Conservation (phyloP, 2,797 vertebrate species). For the Coilia nasus region DNA sequence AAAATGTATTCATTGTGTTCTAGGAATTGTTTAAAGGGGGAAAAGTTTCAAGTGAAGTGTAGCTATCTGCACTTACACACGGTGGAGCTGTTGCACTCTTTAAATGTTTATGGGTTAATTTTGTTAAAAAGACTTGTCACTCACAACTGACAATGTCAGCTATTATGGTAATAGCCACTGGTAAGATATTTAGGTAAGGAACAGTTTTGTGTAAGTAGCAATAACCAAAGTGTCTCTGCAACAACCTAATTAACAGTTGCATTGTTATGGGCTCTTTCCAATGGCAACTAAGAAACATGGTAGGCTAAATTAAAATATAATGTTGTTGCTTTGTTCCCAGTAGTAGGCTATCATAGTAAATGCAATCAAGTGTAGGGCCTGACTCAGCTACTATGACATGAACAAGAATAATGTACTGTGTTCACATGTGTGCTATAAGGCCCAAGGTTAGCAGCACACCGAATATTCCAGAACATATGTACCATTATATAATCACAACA, state of each 20-base stretch:
- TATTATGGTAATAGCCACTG: too few species aligned
- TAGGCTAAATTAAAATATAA: not conserved
- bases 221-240: too few species aligned
- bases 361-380: not conserved
- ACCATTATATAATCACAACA: not conserved
- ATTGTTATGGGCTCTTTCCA: not conserved
- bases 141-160: too few species aligned
- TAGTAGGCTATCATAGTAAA: not conserved
- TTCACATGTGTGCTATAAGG: not conserved
- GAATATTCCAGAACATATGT: not conserved
- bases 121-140: too few species aligned
- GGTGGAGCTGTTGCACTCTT: constrained; percentile 15
- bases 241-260: too few species aligned
- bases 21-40: not conserved
- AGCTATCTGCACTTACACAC: not conserved
- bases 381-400: not conserved
- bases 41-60: not conserved
- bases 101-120: too few species aligned
- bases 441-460: too few species aligned
- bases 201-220: too few species aligned
- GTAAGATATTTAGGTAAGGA: too few species aligned
- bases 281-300: not conserved
- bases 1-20: not conserved
- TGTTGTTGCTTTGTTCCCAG: not conserved
- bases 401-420: not conserved